Evolutionary conservation across 2,888 invertebrate genomes (phyloP).

Genomic region (Perizoma affinitatum): DNA sequence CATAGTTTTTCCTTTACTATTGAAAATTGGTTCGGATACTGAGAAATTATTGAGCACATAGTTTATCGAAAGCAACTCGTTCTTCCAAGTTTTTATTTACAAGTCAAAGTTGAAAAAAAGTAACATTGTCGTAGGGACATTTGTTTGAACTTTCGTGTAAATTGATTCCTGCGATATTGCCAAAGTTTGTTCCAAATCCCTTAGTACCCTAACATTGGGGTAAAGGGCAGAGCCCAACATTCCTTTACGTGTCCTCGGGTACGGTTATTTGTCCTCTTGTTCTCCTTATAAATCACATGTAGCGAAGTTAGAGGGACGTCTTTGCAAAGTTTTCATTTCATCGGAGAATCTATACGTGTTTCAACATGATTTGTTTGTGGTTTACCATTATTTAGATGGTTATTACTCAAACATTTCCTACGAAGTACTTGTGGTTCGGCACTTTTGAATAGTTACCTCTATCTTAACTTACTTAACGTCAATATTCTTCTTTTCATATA

Average conservation of each 20-base stretch:
- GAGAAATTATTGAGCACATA: too few species aligned
- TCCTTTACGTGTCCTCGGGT: conserved; percentile 43
- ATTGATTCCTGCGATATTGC: conserved; percentile 69
- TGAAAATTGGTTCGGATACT: too few species aligned
- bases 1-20: too few species aligned
- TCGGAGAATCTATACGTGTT: conserved; percentile 9
- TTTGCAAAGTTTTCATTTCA: conserved; percentile 29
- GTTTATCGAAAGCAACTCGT: conserved; percentile 6
- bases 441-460: too few species aligned
- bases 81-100: conserved; percentile 28
- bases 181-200: conserved; percentile 69
- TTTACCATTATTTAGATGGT: too few species aligned
- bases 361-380: background rate
- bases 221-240: conserved; percentile 56
- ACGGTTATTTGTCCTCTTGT: conserved; percentile 53
- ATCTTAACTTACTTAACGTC: too few species aligned
- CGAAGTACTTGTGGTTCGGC: too few species aligned
- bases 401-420: too few species aligned
- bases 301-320: conserved; percentile 26
- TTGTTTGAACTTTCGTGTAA: conserved; percentile 59
- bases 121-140: conserved; percentile 37
- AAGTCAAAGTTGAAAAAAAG: conserved; percentile 35
- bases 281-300: conserved; percentile 48
- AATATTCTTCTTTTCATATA: too few species aligned
- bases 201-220: conserved; percentile 40